phyloP scores from a whole-genome alignment of 2,113 vertebrate genomes.

The Dendrocopos noguchii region DNA sequence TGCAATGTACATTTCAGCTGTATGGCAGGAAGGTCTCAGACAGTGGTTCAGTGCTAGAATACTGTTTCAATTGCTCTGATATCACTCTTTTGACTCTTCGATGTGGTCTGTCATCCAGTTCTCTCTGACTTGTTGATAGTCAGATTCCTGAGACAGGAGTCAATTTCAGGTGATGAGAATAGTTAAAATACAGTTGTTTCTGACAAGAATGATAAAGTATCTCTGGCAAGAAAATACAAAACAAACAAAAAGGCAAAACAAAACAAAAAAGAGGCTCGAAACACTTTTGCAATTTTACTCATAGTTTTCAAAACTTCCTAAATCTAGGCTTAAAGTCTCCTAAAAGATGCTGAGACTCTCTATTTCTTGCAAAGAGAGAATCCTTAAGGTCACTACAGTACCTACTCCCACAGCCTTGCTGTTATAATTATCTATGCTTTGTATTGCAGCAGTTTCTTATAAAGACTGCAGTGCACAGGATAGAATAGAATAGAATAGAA shows the following conservation, averaged over 20 bases:
- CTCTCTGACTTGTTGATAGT: not conserved
- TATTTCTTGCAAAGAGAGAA: not conserved
- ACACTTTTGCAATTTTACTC: not conserved
- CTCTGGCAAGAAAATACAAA: not conserved
- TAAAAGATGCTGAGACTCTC: not conserved
- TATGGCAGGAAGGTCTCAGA: not conserved
- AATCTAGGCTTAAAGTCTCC: not conserved
- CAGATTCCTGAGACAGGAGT: not conserved
- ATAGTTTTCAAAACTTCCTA: not conserved
- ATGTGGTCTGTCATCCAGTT: not conserved
- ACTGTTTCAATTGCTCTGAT: not conserved
- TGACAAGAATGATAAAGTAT: not conserved
- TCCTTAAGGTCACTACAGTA: not conserved
- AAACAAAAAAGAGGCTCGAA: not conserved
- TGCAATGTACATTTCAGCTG: not conserved
- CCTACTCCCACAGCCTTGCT: not conserved
- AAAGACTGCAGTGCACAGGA: not conserved
- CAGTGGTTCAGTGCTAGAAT: not conserved
- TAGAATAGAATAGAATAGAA: no score
- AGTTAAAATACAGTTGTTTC: not conserved
- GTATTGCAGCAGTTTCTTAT: not conserved
- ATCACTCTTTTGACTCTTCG: not conserved
- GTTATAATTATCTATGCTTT: not conserved
- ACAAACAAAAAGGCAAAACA: not conserved
- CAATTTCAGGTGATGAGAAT: not conserved